Evolutionary conservation across 2,888 invertebrate species (phyloP).

Genomic region (Timema cristinae): DNA sequence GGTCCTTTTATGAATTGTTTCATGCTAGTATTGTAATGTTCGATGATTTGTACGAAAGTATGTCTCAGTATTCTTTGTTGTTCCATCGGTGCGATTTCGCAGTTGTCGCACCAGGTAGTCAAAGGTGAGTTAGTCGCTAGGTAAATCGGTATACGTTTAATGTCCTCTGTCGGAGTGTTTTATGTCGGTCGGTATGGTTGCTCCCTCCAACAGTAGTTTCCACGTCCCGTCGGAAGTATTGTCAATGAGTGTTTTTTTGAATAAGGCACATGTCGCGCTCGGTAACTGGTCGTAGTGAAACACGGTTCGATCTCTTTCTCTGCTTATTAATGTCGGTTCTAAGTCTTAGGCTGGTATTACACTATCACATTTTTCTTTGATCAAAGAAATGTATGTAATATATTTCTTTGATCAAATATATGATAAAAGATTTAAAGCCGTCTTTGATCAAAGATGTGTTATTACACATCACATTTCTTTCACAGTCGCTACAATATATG

Average conservation of each 20-base stretch:
- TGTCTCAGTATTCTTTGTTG: background rate
- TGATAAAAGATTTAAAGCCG: no score
- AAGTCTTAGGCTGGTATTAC: no score
- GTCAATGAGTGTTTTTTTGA: background rate
- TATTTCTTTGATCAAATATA: no score
- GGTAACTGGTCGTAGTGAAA: conserved; percentile 3
- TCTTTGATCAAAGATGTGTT: no score
- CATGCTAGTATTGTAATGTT: background rate
- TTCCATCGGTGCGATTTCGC: background rate
- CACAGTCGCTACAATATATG: no score
- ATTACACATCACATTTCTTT: no score
- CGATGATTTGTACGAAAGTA: background rate
- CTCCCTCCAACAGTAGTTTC: background rate
- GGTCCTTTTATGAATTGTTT: background rate
- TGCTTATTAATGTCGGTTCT: no score
- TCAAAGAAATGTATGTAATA: no score
- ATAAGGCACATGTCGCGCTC: background rate
- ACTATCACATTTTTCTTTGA: no score
- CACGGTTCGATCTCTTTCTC: background rate
- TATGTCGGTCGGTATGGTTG: background rate
- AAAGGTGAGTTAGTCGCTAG: background rate
- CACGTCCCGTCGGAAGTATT: background rate
- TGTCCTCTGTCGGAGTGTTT: background rate
- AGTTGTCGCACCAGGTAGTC: background rate
- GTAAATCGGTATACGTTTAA: background rate